Evolutionary conservation across 2,113 vertebrate genomes (phyloP), one percentile per base, ranked within the genome.

Genomic region (Collichthys lucidus): DNA sequence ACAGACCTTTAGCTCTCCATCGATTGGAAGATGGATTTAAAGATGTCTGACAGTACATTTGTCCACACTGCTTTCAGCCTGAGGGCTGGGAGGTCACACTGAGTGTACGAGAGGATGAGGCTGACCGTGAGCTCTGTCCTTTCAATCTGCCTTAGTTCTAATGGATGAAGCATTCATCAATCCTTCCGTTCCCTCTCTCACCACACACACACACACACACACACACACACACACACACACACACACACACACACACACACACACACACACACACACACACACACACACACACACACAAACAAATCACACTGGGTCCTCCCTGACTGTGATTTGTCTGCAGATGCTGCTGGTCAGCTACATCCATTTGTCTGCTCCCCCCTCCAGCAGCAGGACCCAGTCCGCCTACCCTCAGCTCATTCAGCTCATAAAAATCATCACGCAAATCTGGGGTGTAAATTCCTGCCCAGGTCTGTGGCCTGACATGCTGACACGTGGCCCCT

Each of bases 341-440:
- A 92, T 84, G 61, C 86, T 91, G 82, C 86, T 91, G 82, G 87
- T 84, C 84, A 82, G 86, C 86, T 91, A 84, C 86, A 90, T 82
- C 87, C 80, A 89, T 93, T 94, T 92, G 91, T 93, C 90, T 91
- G 53, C 90, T 87, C 86, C 89, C 82, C 35, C 35, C 35, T 40
- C 88, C 66, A 88, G 81, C 71, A 92, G 86, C 90, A 65, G 77
- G 90, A 46, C 65, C 69, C 79, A 31, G 63, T 83, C 56, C 77
- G 59, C 70, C 89, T 63, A 40, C 82, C 74, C 71, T 79, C 61
- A 87, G 71, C 86, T 93, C 92, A 95, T 95, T 79, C 61, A 87
- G 71, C 86, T 93, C 92, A 95, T 95, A 94, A 95, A 96, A 94
- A 92, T 82, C 77, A 94, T 91, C 83, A 76, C 57, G 29, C 65